Conservation (phyloP, 2,797 vertebrate species). For the Emydoidea blandingii region DNA sequence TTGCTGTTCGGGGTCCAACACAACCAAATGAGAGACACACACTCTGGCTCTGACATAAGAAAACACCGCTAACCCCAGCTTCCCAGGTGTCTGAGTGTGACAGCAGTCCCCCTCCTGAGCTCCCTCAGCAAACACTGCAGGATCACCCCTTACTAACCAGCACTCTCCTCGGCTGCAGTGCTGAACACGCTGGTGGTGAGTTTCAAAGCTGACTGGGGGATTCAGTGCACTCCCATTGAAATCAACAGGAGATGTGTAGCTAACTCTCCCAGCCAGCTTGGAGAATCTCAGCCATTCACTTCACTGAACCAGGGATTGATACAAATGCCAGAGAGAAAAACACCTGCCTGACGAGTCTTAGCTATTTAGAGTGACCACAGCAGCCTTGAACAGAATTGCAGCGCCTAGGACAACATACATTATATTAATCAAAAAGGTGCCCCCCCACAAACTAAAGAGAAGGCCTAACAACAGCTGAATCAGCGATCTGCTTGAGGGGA, state of each 20-base stretch:
- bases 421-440: slow-evolving; percentile 2
- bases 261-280: background rate
- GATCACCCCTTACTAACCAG: background rate
- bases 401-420: background rate
- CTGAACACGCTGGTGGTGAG: background rate
- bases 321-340: background rate
- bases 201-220: background rate
- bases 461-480: background rate
- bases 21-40: background rate
- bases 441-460: slow-evolving; percentile 1
- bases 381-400: background rate
- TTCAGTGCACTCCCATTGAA: background rate
- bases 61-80: background rate
- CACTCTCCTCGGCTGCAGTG: background rate
- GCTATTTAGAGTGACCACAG: background rate
- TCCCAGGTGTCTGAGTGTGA: background rate
- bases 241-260: background rate
- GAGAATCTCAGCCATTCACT: background rate
- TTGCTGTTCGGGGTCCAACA: background rate
- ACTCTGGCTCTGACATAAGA: background rate
- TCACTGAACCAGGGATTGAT: background rate
- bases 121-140: background rate
- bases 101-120: background rate
- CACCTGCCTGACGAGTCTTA: background rate
- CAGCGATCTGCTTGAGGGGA: slow-evolving; percentile 35